phyloP scores from a whole-genome alignment of 2,888 invertebrate genomes.

The Halictus ligatus region DNA sequence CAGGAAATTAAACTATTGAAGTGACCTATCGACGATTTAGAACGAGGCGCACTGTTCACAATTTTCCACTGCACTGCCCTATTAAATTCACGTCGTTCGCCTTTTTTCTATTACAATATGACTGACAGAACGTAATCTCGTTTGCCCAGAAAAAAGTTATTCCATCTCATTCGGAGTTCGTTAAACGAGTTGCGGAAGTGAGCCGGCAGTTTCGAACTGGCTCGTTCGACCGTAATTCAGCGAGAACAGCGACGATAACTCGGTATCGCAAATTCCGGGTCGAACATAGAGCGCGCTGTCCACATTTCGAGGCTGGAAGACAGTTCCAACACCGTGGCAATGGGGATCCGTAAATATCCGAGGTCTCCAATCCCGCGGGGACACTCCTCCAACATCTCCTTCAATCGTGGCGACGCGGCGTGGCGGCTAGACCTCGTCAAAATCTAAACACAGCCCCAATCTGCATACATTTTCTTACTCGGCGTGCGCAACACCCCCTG shows the following conservation, averaged over 20 bases:
- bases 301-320: constrained; percentile 1
- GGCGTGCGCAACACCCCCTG: constrained; percentile 5
- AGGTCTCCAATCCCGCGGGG: not conserved
- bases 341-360: not conserved
- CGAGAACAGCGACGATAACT: not conserved
- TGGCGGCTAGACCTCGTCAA: constrained; percentile 23
- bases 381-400: not conserved
- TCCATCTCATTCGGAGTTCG: not conserved
- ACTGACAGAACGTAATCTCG: not conserved
- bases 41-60: too few species aligned
- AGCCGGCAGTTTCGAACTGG: not conserved
- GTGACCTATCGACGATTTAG: too few species aligned
- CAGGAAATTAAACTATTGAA: too few species aligned
- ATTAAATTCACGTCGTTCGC: too few species aligned
- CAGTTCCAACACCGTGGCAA: not conserved
- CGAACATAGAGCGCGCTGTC: not conserved
- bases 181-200: not conserved
- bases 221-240: not conserved
- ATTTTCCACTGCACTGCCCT: too few species aligned
- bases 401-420: constrained; percentile 18
- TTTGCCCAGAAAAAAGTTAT: not conserved
- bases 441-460: constrained; percentile 52
- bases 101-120: too few species aligned
- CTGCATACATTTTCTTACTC: constrained; percentile 56
- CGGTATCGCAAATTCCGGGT: not conserved